Base-by-base conservation (phyloP, 1,140 invertebrate species). In the Scaptodrosophila lebanonensis region DNA sequence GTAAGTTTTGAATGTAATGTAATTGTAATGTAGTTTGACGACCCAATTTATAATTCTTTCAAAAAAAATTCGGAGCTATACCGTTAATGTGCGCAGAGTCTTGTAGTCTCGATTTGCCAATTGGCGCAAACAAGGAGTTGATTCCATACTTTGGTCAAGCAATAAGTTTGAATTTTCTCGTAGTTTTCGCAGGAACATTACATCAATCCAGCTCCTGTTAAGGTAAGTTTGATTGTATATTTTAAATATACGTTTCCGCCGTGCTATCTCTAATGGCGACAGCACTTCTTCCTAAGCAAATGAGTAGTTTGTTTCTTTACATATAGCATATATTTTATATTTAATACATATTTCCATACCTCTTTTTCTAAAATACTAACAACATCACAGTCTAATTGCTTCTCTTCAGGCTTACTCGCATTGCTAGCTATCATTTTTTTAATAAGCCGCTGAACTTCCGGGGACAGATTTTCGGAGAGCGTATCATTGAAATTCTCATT, bases 151-250 rank as follows among this genome's bases (percentile, higher is more conserved):
- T 3, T 83, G 54, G 3, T 62, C 15, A 7, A 69, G 25, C 4
- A 62, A 15, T 0, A 86, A 20, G 40, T 66, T 75, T 4, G 52
- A 52, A 54, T 83, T 67, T 9, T 36, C 9, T 0, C 66, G 61
- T 3, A 86, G 7, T 1, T 48, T 36, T n/a, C 51, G 68, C 0
- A 86, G 33, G 32, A 79, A 86, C 0, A 36, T 18, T n/a, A 84
- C 64, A 42, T 86, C 84, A 13, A 53, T 33, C 79, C 84, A 86
- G 13, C 58, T 52, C 8, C 47, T 67, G 2, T 65, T 38, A 5
- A 86, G 47, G 59, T 83, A 86, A 1, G 62, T 56, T 52, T 84
- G 66, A 52, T 69, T 77, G n/a, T 70, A 83, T 8, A 84, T 69
- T 15, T 72, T 66, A 18, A 66, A 79, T 2, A 47, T 48, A 16